Conservation (phyloP, 2,888 invertebrate species). For the Acheta domesticus region DNA sequence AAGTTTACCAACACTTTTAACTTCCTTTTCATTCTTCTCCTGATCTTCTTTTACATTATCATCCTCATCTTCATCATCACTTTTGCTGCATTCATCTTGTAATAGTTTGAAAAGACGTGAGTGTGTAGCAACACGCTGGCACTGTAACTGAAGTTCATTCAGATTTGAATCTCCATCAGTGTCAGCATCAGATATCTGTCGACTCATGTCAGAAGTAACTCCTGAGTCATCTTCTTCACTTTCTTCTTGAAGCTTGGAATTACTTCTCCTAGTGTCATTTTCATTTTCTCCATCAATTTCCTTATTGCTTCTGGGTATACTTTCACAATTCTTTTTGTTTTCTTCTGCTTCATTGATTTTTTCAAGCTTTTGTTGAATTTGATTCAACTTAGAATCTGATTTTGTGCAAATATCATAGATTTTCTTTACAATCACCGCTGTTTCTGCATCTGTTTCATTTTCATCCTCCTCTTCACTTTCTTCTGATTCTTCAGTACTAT, state of each 20-base stretch:
- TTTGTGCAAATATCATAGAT: constrained; percentile 34
- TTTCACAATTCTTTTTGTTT: constrained; percentile 28
- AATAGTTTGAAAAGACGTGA: constrained; percentile 65
- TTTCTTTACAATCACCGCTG: constrained; percentile 33
- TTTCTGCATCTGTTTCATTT: constrained; percentile 37
- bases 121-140: constrained; percentile 69
- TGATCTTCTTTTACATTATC: constrained; percentile 45
- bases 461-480: constrained; percentile 33
- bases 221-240: constrained; percentile 66
- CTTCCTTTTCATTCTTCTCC: constrained; percentile 38
- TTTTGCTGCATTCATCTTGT: constrained; percentile 56
- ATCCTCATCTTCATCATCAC: constrained; percentile 43
- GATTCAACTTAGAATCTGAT: constrained; percentile 27
- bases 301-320: constrained; percentile 26
- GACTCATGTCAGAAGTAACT: constrained; percentile 65
- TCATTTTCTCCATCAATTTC: constrained; percentile 21
- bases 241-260: constrained; percentile 39
- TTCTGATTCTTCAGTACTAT: constrained; percentile 29
- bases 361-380: constrained; percentile 23
- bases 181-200: constrained; percentile 63
- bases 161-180: constrained; percentile 59
- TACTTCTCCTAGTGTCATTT: constrained; percentile 42
- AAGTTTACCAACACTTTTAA: constrained; percentile 30
- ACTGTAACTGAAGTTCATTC: constrained; percentile 57
- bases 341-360: constrained; percentile 25